Conservation (phyloP, 2,113 vertebrate species). For the Corythaeola cristata region DNA sequence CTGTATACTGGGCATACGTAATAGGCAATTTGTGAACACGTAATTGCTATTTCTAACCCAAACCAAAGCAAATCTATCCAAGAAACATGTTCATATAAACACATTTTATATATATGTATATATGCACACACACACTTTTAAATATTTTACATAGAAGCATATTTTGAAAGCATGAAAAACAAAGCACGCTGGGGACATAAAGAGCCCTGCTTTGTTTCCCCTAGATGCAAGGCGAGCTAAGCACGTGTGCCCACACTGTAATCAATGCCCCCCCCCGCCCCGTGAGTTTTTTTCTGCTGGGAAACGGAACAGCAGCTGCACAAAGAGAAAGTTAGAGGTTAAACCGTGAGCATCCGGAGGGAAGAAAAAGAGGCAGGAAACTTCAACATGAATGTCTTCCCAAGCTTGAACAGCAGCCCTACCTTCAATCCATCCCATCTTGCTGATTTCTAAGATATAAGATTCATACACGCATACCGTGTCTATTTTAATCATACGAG, state of each 20-base stretch:
- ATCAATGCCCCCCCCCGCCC: background rate
- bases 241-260: rapidly evolving
- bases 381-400: background rate
- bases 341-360: background rate
- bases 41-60: constrained; percentile 37
- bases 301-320: background rate
- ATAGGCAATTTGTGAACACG: constrained; percentile 30
- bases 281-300: background rate
- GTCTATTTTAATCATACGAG: background rate
- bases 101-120: background rate
- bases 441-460: background rate
- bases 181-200: background rate
- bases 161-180: background rate
- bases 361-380: background rate
- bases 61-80: constrained; percentile 11
- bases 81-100: background rate
- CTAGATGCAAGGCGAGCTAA: background rate
- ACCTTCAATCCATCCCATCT: background rate
- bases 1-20: background rate
- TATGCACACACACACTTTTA: background rate
- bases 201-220: background rate
- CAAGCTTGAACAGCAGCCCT: background rate
- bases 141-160: background rate
- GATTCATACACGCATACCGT: background rate
- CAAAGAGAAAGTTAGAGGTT: background rate